Evolutionary conservation across 2,797 vertebrate genomes (phyloP).

Genomic region (Syngnathus acus): DNA sequence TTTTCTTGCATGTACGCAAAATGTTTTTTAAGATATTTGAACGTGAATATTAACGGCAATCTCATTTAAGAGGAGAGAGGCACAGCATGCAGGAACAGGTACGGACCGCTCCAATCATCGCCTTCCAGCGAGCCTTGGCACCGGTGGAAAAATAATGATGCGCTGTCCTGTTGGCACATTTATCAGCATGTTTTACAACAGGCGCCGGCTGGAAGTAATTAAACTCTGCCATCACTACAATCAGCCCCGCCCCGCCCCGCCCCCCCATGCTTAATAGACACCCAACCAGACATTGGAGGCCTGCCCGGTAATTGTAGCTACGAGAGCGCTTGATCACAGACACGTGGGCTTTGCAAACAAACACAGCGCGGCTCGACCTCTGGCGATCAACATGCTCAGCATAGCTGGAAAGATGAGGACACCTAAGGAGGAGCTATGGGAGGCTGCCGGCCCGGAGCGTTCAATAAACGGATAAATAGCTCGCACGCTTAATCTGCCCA

Average conservation of each 20-base stretch:
- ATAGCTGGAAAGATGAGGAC: neutral
- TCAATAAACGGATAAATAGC: slow-evolving; percentile 56
- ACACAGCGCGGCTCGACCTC: neutral
- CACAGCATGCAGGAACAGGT: slow-evolving; percentile 25
- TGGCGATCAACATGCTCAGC: neutral
- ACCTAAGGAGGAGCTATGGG: neutral
- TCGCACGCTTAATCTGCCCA: slow-evolving; percentile 34
- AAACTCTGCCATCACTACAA: slow-evolving; percentile 98
- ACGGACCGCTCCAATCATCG: slow-evolving; percentile 81
- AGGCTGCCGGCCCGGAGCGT: slow-evolving; percentile 28
- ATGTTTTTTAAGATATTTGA: no score
- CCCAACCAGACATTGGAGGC: slow-evolving; percentile 95
- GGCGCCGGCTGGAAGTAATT: slow-evolving; percentile 96
- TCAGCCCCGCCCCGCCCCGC: slow-evolving; percentile 74
- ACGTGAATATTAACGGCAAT: no score
- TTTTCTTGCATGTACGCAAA: neutral
- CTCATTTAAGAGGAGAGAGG: no score
- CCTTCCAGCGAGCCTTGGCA: slow-evolving; percentile 82
- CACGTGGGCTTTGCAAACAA: neutral
- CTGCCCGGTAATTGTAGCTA: slow-evolving; percentile 87
- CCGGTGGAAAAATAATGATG: slow-evolving; percentile 92
- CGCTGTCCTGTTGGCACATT: slow-evolving; percentile 92
- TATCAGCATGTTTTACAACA: slow-evolving; percentile 99
- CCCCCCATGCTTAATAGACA: slow-evolving; percentile 89
- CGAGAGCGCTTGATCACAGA: slow-evolving; percentile 24